Evolutionary conservation across 2,888 invertebrate species (phyloP).

Genomic region (Caenorhabditis auriculariae): DNA sequence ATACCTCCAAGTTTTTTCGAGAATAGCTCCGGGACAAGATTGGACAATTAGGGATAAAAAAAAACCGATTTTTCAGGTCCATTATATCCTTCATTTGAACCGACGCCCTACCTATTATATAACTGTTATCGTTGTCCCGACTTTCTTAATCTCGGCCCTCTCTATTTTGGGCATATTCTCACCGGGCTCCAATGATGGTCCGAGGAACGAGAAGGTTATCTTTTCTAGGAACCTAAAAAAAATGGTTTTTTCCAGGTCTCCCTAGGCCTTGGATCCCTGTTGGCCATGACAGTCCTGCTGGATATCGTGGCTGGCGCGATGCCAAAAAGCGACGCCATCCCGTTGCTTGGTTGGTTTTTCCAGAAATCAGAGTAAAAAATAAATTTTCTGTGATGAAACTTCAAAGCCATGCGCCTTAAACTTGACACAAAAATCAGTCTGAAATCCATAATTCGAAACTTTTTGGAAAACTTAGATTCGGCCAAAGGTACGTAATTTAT

Average conservation of each 20-base stretch:
- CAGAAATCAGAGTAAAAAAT: background rate
- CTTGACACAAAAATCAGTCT: background rate
- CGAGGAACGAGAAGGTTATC: constrained; percentile 50
- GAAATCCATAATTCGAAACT: background rate
- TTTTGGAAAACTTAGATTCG: background rate
- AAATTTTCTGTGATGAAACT: background rate
- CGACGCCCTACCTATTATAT: constrained; percentile 57
- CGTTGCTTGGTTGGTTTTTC: constrained; percentile 40
- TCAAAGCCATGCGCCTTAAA: no score
- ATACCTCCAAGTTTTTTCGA: background rate
- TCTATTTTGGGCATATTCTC: constrained; percentile 58
- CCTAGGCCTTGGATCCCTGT: constrained; percentile 50
- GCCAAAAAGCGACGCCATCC: constrained; percentile 58
- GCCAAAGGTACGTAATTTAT: no score
- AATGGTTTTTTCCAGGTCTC: constrained; percentile 41
- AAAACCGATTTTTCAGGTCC: constrained; percentile 31
- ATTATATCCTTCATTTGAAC: constrained; percentile 57
- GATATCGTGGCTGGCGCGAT: constrained; percentile 59
- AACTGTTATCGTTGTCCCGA: constrained; percentile 58
- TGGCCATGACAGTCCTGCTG: constrained; percentile 55
- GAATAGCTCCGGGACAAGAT: background rate
- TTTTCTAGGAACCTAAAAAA: background rate
- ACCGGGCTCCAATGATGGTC: constrained; percentile 54
- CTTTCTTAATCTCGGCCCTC: constrained; percentile 55
- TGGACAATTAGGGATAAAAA: background rate